Base-by-base conservation (phyloP, 1,140 invertebrate species). In the Odontomachus brunneus region DNA sequence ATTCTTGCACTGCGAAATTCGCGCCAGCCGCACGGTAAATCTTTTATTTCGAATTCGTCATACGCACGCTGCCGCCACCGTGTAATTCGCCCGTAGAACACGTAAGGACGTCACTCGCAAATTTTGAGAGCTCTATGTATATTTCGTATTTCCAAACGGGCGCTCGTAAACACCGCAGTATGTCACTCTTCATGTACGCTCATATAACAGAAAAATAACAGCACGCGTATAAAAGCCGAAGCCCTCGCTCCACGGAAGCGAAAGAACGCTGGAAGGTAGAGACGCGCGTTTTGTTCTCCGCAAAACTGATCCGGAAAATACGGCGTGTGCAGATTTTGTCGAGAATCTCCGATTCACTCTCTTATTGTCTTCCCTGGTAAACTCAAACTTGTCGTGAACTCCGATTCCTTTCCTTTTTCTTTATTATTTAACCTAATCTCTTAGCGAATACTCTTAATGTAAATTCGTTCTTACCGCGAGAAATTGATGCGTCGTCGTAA, bases 171-270 rank as follows among this genome's bases (percentile, higher is more conserved):
- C 84, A 83, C 72, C 55, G 84, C 69, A 83, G 74, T 69, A 59
- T 73, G 85, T 83, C 85, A 86, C 69, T 85, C 72, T n/a, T 71
- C 71, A 38, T 78, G 60, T 60, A 72, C 66, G 63, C 72, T 82
- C 78, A 55, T 65, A 86, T 86, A 86, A 86, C 76, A 86, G 85
- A 87, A 87, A 86, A 87, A 86, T 86, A 87, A 83, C 80, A 71
- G 57, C 53, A 48, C 48, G 53, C 49, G 51, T 72, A 78, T 83
- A 86, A 83, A 87, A 81, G 33, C 51, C 62, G 24, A 60, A 67
- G 80, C 48, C 44, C 57, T 87, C 55, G 51, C 17, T 24, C 73
- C 44, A 24, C 26, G 19, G 15, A 73, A 38, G 15, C 26, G 62
- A 74, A 5, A 5, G 57, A 48, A 14, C 17, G 48, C 15, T 17